phyloP scores from a whole-genome alignment of 2,113 vertebrate species.

The Pelecanoides urinatrix region DNA sequence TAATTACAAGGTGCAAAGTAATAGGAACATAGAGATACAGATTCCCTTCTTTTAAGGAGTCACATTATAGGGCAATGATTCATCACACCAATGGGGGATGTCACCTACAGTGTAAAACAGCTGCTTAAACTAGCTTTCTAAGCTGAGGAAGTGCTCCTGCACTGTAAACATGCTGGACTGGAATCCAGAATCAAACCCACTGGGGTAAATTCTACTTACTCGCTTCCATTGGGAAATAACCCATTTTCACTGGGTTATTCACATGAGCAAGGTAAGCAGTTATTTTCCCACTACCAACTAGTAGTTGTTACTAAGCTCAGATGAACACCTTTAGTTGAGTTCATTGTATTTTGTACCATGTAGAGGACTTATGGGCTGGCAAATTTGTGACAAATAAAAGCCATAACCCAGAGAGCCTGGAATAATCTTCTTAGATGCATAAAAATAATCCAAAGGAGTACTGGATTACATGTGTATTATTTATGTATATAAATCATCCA shows the following conservation, averaged over 20 bases:
- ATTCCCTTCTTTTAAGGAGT: not conserved
- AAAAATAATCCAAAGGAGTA: not conserved
- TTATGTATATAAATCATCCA: not conserved
- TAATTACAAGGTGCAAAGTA: not conserved
- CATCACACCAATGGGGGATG: accelerated
- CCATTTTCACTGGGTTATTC: not conserved
- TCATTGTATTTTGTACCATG: not conserved
- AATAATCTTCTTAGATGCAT: not conserved
- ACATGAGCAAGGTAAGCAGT: not conserved
- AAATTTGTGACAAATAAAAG: not conserved
- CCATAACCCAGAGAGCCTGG: not conserved
- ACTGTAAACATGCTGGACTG: not conserved
- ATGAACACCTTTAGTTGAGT: not conserved
- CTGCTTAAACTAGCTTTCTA: not conserved
- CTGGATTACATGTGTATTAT: not conserved
- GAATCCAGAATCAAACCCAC: not conserved
- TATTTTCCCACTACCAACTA: not conserved
- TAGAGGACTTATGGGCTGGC: not conserved
- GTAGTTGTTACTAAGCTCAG: not conserved
- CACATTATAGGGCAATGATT: not conserved
- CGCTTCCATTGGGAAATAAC: not conserved
- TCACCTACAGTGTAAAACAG: not conserved
- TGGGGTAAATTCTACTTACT: not conserved
- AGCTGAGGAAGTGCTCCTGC: not conserved
- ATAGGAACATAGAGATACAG: not conserved